phyloP scores from a whole-genome alignment of 2,797 vertebrate genomes.

The Catharus ustulatus region DNA sequence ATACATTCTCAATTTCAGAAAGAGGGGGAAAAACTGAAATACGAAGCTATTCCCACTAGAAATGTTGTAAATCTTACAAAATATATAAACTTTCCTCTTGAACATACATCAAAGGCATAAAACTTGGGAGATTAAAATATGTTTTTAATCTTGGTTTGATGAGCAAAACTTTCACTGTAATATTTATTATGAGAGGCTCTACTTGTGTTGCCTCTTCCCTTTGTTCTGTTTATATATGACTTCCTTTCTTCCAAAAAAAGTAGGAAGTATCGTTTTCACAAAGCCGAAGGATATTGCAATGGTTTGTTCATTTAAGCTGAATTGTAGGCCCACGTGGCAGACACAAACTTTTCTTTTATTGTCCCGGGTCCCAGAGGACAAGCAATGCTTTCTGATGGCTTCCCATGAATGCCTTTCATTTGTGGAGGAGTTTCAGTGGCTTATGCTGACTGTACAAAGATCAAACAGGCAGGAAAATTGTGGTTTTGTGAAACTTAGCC shows the following conservation, averaged over 20 bases:
- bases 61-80: constrained; percentile 70
- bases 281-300: constrained; percentile 37
- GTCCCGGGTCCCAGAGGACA: constrained; percentile 51
- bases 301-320: constrained; percentile 67
- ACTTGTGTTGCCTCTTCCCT: constrained; percentile 72
- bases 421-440: constrained; percentile 55
- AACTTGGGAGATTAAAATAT: constrained; percentile 77
- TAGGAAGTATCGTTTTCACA: constrained; percentile 75
- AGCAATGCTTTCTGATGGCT: constrained; percentile 51
- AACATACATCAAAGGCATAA: constrained; percentile 74
- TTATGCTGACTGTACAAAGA: constrained; percentile 61
- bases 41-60: constrained; percentile 63
- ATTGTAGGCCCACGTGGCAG: constrained; percentile 47
- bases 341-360: constrained; percentile 63
- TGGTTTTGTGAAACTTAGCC: constrained; percentile 46
- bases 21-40: constrained; percentile 30
- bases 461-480: constrained; percentile 65
- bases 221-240: constrained; percentile 74
- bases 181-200: constrained; percentile 72
- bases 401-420: constrained; percentile 66
- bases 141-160: constrained; percentile 79
- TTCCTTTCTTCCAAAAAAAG: constrained; percentile 69
- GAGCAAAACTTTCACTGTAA: constrained; percentile 76
- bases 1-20: constrained; percentile 61
- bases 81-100: constrained; percentile 70